Evolutionary conservation across 1,140 invertebrate genomes (phyloP), one percentile per base, ranked within the genome.

Genomic region (Myzus persicae): DNA sequence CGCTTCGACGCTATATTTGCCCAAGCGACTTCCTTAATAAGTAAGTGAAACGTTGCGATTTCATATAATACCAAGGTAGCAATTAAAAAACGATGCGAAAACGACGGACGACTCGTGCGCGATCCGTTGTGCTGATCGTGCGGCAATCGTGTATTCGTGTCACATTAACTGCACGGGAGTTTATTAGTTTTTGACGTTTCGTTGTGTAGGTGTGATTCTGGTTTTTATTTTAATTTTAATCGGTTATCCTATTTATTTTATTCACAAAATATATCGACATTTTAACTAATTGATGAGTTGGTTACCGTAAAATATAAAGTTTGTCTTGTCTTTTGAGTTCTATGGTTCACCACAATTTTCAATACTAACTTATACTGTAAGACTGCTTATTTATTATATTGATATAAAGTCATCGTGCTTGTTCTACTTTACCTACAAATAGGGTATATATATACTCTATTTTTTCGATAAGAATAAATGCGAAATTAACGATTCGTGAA

Each of bases 391-490:
- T 76, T 76, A 18, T n/a, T n/a, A 48, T 44, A 67, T n/a, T 67
- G 59, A 5, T 31, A 14, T 76, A n/a, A 76, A n/a, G 59, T 6
- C 14, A n/a, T 76, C 31, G n/a, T 76, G 59, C 59, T n/a, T 76
- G 20, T 76, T 76, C 4, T 76, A n/a, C 59, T n/a, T 76, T 5
- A 76, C 59, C n/a, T n/a, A 76, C 36, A 76, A n/a, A 76, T 76
- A 76, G 11, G n/a, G 14, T 76, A n/a, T n/a, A n/a, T 36, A n/a
- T 76, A 76, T 7, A n/a, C 1, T n/a, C 14, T 76, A 76, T 76
- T n/a, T 76, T 76, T 76, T 76, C 31, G n/a, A 76, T 76, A 76
- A 76, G 14, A n/a, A n/a, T 76, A 76, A 76, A 76, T 76, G 59
- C 14, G 14, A 76, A 76, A 76, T 76, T 59, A 76, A 76, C 59